A percentile compares a stretch with the other conserved stretches of the same genome.
phyloP scores from a whole-genome alignment of 2,888 invertebrate genomes.

The Vanessa cardui region DNA sequence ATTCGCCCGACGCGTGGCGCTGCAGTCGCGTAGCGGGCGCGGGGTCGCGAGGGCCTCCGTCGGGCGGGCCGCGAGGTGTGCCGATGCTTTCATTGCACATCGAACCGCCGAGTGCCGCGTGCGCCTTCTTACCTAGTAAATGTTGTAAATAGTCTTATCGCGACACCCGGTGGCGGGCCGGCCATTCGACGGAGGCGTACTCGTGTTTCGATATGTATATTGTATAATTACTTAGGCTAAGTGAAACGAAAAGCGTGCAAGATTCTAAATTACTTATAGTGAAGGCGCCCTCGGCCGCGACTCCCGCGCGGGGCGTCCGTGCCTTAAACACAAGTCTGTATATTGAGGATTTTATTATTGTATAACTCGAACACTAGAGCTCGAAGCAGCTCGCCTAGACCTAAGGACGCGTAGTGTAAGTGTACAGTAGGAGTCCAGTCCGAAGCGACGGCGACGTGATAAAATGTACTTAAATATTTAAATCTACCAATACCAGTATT shows the following conservation, averaged over 20 bases:
- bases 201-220: neutral
- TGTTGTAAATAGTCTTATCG: constrained; percentile 1
- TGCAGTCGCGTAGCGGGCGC: neutral
- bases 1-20: too few species aligned
- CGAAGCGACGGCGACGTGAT: constrained; percentile 25
- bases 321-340: constrained; percentile 69
- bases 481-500: constrained; percentile 41
- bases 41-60: neutral
- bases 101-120: neutral
- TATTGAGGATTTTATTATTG: constrained; percentile 43
- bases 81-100: neutral
- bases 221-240: constrained; percentile 41
- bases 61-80: neutral
- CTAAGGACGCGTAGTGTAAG: constrained; percentile 9
- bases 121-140: neutral
- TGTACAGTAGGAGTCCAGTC: constrained; percentile 18
- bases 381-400: constrained; percentile 7
- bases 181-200: neutral
- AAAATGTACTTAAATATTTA: constrained; percentile 43
- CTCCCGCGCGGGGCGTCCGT: constrained; percentile 55
- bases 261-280: constrained; percentile 75
- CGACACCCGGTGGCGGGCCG: neutral
- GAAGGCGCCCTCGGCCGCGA: constrained; percentile 56
- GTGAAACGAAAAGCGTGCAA: constrained; percentile 66
- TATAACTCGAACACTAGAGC: neutral